Conservation (phyloP, 1,140 invertebrate genomes). For the Telenomus remus region DNA sequence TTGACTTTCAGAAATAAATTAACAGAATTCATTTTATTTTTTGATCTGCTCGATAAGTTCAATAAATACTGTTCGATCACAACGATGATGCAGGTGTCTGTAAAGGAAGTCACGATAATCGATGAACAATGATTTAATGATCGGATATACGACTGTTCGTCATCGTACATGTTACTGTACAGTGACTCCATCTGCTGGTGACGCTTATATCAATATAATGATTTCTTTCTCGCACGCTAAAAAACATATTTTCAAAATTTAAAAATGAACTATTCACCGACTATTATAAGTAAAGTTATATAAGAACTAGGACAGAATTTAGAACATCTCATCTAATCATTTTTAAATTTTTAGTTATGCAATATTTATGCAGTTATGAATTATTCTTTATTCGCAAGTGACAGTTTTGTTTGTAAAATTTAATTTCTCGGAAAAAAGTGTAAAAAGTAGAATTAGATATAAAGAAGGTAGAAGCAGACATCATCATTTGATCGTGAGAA, state of each 20-base stretch:
- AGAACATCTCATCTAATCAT: too few species aligned
- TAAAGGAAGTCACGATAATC: neutral
- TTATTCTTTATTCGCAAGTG: neutral
- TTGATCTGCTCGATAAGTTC: too few species aligned
- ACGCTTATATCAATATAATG: conserved; percentile 31
- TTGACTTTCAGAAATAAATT: too few species aligned
- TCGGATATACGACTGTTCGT: neutral
- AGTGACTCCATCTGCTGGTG: conserved; percentile 40
- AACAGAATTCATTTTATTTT: too few species aligned
- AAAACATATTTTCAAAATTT: too few species aligned
- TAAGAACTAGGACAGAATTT: too few species aligned
- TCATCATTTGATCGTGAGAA: conserved; percentile 36
- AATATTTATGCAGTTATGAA: too few species aligned
- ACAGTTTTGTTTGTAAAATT: neutral
- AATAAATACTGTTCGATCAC: too few species aligned
- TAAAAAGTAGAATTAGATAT: neutral
- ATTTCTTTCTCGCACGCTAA: conserved; percentile 27
- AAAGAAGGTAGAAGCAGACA: conserved; percentile 1
- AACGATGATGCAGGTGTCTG: too few species aligned
- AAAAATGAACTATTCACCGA: too few species aligned
- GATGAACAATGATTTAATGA: neutral
- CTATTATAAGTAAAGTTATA: too few species aligned
- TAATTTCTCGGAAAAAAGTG: neutral
- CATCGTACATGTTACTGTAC: conserved; percentile 11
- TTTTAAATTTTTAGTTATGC: too few species aligned